Conservation (phyloP, 2,888 invertebrate species). For the Ferdinandea cuprea region DNA sequence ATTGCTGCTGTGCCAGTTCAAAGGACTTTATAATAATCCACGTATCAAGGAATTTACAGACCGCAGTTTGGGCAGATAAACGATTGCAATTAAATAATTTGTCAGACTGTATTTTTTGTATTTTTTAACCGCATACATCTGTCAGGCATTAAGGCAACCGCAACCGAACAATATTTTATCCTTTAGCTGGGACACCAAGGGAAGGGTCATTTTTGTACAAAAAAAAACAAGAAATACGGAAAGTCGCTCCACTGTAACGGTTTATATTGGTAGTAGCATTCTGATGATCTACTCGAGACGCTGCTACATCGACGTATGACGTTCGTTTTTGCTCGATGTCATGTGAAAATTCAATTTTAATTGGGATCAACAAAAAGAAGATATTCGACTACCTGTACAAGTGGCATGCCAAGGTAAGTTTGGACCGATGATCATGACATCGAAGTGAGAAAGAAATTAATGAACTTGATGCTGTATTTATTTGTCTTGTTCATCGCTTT, state of each 20-base stretch:
- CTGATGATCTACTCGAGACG: slow-evolving; percentile 20
- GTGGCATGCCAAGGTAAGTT: slow-evolving; percentile 7
- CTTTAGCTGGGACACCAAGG: background rate
- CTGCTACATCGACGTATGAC: background rate
- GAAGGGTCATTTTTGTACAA: background rate
- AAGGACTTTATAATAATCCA: slow-evolving; percentile 12
- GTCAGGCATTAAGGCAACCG: slow-evolving; percentile 7
- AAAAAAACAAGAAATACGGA: background rate
- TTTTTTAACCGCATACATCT: slow-evolving; percentile 1
- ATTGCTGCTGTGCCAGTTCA: background rate
- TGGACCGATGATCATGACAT: slow-evolving; percentile 23
- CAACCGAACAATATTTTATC: background rate
- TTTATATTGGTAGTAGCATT: slow-evolving; percentile 10
- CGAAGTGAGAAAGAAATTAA: slow-evolving; percentile 54
- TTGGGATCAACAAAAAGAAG: slow-evolving; percentile 10
- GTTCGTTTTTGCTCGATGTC: slow-evolving; percentile 19
- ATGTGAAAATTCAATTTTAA: slow-evolving; percentile 53
- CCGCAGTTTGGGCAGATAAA: slow-evolving; percentile 31
- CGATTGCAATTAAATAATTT: slow-evolving; percentile 55
- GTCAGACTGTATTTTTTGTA: slow-evolving; percentile 12
- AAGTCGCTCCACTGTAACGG: slow-evolving; percentile 2
- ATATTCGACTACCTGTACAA: background rate
- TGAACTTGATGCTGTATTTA: slow-evolving; percentile 46
- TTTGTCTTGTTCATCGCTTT: background rate
- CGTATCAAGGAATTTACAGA: slow-evolving; percentile 2